Conservation (phyloP, 2,888 invertebrate species). For the Andrena flavipes region DNA sequence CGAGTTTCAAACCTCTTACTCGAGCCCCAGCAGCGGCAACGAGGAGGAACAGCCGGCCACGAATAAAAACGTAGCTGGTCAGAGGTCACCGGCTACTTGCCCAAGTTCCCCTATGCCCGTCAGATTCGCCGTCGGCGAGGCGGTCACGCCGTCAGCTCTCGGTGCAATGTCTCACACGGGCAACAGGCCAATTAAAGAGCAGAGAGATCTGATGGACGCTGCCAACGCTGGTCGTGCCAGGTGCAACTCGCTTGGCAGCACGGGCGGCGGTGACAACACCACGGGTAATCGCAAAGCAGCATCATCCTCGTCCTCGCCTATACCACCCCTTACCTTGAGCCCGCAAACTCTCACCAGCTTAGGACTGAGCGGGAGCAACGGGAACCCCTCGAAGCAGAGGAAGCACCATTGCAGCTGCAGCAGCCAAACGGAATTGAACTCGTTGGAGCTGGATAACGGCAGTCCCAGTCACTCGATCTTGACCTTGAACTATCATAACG, state of each 20-base stretch:
- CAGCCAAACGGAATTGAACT: constrained; percentile 91
- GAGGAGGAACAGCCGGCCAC: constrained; percentile 55
- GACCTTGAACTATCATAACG: constrained; percentile 76
- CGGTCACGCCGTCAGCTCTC: constrained; percentile 85
- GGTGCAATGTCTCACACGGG: constrained; percentile 55
- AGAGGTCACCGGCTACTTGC: constrained; percentile 79
- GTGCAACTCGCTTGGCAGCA: constrained; percentile 89
- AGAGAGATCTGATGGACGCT: constrained; percentile 57
- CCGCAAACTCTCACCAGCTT: constrained; percentile 88
- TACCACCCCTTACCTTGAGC: constrained; percentile 85
- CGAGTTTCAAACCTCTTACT: constrained; percentile 34
- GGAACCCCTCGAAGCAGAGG: constrained; percentile 76
- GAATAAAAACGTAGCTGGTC: constrained; percentile 42
- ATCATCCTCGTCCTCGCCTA: constrained; percentile 74
- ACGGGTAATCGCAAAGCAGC: constrained; percentile 59
- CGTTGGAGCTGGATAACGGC: constrained; percentile 86
- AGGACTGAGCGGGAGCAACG: constrained; percentile 87
- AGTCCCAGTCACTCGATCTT: constrained; percentile 80
- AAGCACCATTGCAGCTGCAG: constrained; percentile 88
- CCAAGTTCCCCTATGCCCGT: constrained; percentile 85
- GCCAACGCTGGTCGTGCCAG: constrained; percentile 84
- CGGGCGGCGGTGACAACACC: constrained; percentile 60
- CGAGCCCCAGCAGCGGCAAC: constrained; percentile 39
- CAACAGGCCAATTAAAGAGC: constrained; percentile 60
- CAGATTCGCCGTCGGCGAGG: constrained; percentile 90